phyloP scores from a whole-genome alignment of 2,888 invertebrate species.

The Hoplodrina blanda region DNA sequence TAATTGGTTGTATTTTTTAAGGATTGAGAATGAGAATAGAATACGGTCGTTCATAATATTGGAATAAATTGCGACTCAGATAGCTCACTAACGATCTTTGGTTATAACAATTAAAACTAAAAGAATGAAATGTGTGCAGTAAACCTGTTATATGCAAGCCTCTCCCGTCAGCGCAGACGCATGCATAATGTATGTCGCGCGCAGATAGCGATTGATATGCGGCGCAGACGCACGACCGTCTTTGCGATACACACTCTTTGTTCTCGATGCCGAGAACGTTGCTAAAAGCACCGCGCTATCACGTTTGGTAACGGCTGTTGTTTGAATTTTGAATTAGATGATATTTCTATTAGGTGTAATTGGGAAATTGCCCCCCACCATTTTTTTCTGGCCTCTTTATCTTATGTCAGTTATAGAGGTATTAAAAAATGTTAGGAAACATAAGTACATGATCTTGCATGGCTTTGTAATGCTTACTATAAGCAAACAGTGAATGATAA shows the following conservation, averaged over 20 bases:
- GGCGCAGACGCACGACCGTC: constrained; percentile 33
- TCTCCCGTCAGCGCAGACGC: constrained; percentile 17
- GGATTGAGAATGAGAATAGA: too few species aligned
- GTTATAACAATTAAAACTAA: too few species aligned
- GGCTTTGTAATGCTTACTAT: constrained; percentile 38
- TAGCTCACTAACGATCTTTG: too few species aligned
- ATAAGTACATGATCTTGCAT: constrained; percentile 34
- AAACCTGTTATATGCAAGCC: constrained; percentile 17
- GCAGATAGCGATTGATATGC: constrained; percentile 58
- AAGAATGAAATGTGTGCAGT: background rate
- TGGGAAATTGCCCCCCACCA: constrained; percentile 2
- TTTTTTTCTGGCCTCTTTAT: constrained; percentile 37
- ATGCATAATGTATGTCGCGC: constrained; percentile 58
- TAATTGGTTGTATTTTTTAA: too few species aligned
- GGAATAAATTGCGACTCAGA: too few species aligned
- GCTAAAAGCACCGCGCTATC: constrained; percentile 52
- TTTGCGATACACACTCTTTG: constrained; percentile 55
- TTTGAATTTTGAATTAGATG: constrained; percentile 35
- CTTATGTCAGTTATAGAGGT: constrained; percentile 23
- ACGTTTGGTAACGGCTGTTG: constrained; percentile 37
- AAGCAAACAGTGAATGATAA: constrained; percentile 58
- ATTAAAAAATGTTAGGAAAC: constrained; percentile 36
- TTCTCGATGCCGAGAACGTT: constrained; percentile 39
- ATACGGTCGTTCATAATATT: too few species aligned
- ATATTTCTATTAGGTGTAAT: background rate